Conservation (phyloP, 2,113 vertebrate species). For the Cacatua alba region DNA sequence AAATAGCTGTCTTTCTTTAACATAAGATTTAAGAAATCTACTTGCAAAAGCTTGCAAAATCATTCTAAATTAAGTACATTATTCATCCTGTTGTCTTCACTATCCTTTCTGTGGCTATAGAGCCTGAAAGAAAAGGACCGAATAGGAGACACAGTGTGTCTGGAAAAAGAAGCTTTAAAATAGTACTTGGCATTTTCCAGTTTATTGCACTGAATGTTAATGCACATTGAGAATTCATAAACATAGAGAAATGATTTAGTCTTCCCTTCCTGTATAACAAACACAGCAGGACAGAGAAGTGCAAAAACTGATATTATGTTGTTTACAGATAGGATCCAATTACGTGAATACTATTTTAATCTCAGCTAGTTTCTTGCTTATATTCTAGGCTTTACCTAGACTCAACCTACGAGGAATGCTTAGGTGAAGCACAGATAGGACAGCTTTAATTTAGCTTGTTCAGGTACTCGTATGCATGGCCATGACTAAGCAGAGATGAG, state of each 20-base stretch:
- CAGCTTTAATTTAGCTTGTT: not conserved
- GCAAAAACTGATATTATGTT: not conserved
- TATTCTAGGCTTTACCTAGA: not conserved
- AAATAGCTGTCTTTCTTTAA: not conserved
- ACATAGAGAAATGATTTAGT: conserved; percentile 47
- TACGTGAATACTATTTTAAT: not conserved
- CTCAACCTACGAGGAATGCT: accelerated
- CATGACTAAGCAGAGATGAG: not conserved
- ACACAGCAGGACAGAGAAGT: conserved; percentile 15
- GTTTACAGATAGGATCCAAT: not conserved
- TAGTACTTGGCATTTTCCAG: conserved; percentile 47
- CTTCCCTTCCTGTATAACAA: conserved; percentile 27
- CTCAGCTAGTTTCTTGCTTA: not conserved
- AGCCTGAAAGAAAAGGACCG: not conserved
- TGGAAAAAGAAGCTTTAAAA: conserved; percentile 57
- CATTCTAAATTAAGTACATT: not conserved
- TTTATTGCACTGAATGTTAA: conserved; percentile 60
- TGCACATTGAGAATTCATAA: conserved; percentile 61
- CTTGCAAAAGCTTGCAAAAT: not conserved
- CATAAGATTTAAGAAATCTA: not conserved
- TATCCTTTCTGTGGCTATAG: not conserved
- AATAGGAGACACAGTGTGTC: not conserved
- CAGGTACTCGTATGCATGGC: not conserved
- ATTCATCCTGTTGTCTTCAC: not conserved
- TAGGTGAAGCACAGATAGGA: not conserved